Percentiles rank a stretch among this genome's conserved stretches.
phyloP scores from a whole-genome alignment of 37 sponge, comb jelly and placozoan genomes.

The Haliclona indistincta region DNA sequence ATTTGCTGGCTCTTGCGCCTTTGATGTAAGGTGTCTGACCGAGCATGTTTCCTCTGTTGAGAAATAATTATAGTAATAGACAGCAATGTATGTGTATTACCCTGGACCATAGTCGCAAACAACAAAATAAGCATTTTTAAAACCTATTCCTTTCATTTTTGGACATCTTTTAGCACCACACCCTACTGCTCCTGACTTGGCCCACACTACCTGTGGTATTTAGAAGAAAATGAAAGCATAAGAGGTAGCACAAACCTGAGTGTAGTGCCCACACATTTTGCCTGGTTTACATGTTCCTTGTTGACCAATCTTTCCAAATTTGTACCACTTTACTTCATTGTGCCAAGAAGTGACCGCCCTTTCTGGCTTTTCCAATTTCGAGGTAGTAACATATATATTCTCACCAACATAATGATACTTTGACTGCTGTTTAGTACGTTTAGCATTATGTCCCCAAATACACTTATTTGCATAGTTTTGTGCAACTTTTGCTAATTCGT shows the following conservation, averaged over 20 bases:
- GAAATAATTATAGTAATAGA: too few relatives aligned
- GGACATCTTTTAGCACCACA: too few relatives aligned
- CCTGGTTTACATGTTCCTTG: conserved; percentile 14
- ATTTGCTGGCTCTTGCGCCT: too few relatives aligned
- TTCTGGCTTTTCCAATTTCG: background rate
- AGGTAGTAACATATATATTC: background rate
- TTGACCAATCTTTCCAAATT: background rate
- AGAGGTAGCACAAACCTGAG: conserved; percentile 42
- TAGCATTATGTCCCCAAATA: conserved; percentile 5
- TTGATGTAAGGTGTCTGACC: too few relatives aligned
- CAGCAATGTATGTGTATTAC: too few relatives aligned
- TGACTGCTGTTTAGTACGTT: background rate
- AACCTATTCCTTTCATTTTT: too few relatives aligned
- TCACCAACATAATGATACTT: conserved; percentile 13
- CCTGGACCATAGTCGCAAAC: too few relatives aligned
- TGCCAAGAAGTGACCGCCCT: conserved; percentile 3
- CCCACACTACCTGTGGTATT: too few relatives aligned
- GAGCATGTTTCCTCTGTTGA: too few relatives aligned
- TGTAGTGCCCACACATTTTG: conserved; percentile 36
- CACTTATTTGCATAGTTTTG: conserved; percentile 12
- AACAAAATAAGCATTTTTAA: too few relatives aligned
- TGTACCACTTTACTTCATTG: conserved; percentile 10
- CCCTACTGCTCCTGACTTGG: too few relatives aligned
- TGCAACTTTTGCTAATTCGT: conserved; percentile 16
- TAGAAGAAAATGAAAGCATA: too few relatives aligned